Evolutionary conservation across 2,797 vertebrate genomes (phyloP), one percentile per base, ranked within the genome.

Genomic region (Margarornis squamiger): DNA sequence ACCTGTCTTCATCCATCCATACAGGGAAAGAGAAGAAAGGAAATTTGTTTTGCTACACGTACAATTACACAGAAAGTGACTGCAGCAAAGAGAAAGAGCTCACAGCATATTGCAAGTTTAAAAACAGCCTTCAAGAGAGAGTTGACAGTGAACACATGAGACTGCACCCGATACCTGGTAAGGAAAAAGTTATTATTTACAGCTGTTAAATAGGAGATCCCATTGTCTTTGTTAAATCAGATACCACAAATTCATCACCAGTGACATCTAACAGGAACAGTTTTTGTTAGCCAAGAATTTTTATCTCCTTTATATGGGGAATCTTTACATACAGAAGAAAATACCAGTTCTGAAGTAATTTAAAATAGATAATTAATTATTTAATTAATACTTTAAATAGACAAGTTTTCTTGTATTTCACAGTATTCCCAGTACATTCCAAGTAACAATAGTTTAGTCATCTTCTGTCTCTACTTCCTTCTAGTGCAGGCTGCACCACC

Each of bases 161-260:
- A 12, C 89, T 98, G 36, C 19, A 24, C 2, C 12, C 96, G 65
- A 29, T 95, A 82, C 7, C 74, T 65, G 96, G 98, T 98, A 96
- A 98, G 97, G 77, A 41, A 29, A 59, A 79, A 55, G 10, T 59
- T 34, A 9, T 10, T 52, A 9, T 78, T 84, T 84, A 32, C 41
- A 59, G 13, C 15, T 77, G 29, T 49, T 59, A 30, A 45, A 36
- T 13, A 73, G 48, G 34, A 73, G 61, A 66, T 51, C 7, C 5
- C 27, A 32, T 3, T n/a, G 34, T 24, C n/a, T 46, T 46, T 68
- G 20, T 54, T 73, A 85, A 83, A 77, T 48, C 46, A n/a, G 30
- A 57, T 59, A 41, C 13, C 55, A 34, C 24, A 58, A 59, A 52
- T 57, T 81, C 38, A n/a, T 66, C 36, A 30, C 9, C 32, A 27